Conservation (phyloP, 1,140 invertebrate species). For the Calliopsis andreniformis region DNA sequence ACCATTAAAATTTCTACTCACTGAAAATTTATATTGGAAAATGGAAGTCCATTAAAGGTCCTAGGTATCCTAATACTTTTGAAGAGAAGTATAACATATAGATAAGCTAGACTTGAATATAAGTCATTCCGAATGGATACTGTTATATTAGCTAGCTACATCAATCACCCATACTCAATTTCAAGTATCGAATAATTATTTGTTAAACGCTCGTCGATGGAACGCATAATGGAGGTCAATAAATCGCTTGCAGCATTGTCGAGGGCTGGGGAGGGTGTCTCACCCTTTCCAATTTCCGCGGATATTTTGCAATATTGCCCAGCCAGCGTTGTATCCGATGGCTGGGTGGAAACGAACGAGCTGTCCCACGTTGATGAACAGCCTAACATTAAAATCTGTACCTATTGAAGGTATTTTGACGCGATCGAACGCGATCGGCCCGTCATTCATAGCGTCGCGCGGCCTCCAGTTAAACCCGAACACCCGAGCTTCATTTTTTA, state of each 20-base stretch:
- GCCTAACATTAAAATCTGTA: constrained; percentile 21
- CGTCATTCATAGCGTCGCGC: constrained; percentile 4
- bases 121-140: background rate
- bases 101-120: background rate
- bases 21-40: too few relatives aligned
- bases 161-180: background rate
- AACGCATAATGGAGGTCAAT: background rate
- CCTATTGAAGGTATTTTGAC: constrained; percentile 13
- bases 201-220: background rate
- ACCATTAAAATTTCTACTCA: too few relatives aligned
- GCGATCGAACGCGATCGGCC: background rate
- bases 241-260: background rate
- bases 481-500: too few relatives aligned
- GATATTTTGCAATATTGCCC: background rate
- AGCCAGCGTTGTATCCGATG: background rate
- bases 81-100: too few relatives aligned
- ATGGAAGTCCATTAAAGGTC: too few relatives aligned
- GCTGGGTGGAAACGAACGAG: background rate
- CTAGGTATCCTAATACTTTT: too few relatives aligned
- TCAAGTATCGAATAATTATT: background rate
- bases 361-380: constrained; percentile 7
- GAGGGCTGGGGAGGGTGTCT: background rate
- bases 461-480: background rate
- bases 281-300: background rate
- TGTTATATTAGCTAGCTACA: background rate